Base-by-base conservation (phyloP, 2,797 vertebrate species). In the Pseudocheirus occidentalis region DNA sequence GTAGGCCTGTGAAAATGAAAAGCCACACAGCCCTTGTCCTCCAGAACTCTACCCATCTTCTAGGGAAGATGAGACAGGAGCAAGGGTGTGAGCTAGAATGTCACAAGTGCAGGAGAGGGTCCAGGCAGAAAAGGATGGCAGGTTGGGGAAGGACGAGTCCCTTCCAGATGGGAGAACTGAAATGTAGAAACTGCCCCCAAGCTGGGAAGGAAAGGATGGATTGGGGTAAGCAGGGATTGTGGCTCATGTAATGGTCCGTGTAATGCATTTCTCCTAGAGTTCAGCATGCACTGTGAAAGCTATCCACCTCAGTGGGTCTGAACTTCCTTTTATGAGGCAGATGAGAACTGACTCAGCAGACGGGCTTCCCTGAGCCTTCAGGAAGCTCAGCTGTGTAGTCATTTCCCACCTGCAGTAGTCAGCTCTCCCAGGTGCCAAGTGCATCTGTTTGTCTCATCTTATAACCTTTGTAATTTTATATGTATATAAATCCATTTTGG, bases 31-130 rank as follows among this genome's bases (percentile, higher is more conserved):
- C 21, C 3, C 73, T 10, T 87, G 40, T 87, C 73, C 73, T 87
- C 73, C 10, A 27, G 40, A 2, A 12, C 9, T 46, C 40, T 27
- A 27, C 40, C 40, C 73, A 10, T 87, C 73, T 81, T 40, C 40
- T 87, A 50, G 40, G 40, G 7, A 10, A 87, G 66, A 24, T 21
- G n/a, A 81, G 21, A 24, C 16, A 40, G 29, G n/a, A n/a, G n/a
- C 3, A 1, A 62, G 31, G 11, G 34, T 62, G 2, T 1, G 4
- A 46, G 73, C 21, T 81, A 11, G 73, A 11, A 46, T 11, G 73
- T 27, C 1, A 0, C 3, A 0, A 12, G 21, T 24, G 31, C 21
- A 18, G 1, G 18, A 73, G 18, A 73, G 66, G n/a, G 7, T 24
- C 66, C 66, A 81, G 46, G 66, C 73, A 87, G 40, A 87, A 9